Evolutionary conservation across 2,797 vertebrate species (phyloP), one percentile per base, ranked within the genome.

Genomic region (Tokudaia muenninki): DNA sequence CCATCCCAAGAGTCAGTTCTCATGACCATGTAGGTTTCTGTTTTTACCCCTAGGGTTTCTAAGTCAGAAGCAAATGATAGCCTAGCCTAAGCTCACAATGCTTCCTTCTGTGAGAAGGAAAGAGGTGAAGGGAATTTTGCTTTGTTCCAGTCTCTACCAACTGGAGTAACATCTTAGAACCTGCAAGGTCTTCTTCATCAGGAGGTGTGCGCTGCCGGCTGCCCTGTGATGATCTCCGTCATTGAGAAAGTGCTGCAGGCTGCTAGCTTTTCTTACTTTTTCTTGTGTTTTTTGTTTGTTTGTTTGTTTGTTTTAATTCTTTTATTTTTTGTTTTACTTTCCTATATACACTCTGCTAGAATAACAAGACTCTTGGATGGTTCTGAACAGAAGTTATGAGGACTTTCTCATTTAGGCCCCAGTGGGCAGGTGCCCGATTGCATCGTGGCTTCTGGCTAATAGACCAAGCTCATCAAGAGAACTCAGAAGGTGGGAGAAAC

Each of bases 381-480:
- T 34, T 41, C 29, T 80, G 80, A 14, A 50, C 55, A 8, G 47
- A 79, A 84, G 84, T 31, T 72, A 63, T 8, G 95, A 92, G 16
- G 87, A 80, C 6, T 82, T 78, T 11, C 70, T 94, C 91, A 26
- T 55, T 97, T 88, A 55, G 9, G 13, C 57, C 95, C 78, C 34
- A 75, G 81, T 9, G 19, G 7, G 95, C 97, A 92, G 97, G 94
- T 50, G 80, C 95, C 44, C 77, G 37, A 59, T 83, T 80, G 16
- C 67, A 47, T 65, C 88, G 19, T 63, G 87, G 41, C 7, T 90
- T 16, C 74, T 94, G 90, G 90, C 94, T 97, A 95, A 97, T 41
- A 90, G 84, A 37, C 59, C 79, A 52, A 65, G 5, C 90, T 96
- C 97, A 97, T 97, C 96, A 92, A 50, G 95, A 92, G 84, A 97